phyloP scores from a whole-genome alignment of 2,888 invertebrate species.

The Azorinus chamasolen region DNA sequence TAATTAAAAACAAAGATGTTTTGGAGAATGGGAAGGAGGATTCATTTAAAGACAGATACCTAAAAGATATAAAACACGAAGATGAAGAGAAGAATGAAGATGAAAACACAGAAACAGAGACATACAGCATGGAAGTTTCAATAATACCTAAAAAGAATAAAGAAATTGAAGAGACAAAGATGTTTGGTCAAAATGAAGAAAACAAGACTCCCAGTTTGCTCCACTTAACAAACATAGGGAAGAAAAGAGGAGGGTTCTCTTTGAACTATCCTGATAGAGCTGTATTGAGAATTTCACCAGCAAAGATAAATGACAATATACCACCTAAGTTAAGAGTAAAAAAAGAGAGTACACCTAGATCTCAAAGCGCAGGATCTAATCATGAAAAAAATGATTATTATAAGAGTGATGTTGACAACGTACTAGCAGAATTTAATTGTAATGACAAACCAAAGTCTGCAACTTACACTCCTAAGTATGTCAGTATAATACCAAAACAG shows the following conservation, averaged over 20 bases:
- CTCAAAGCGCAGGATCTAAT: background rate
- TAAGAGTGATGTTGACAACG: no score
- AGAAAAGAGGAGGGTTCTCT: no score
- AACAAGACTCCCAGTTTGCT: background rate
- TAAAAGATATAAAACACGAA: background rate
- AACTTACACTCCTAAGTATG: no score
- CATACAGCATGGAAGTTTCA: slow-evolving; percentile 14
- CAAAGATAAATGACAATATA: slow-evolving; percentile 14
- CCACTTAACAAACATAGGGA: background rate
- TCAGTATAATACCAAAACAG: slow-evolving; percentile 10
- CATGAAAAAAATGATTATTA: no score
- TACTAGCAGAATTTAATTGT: no score
- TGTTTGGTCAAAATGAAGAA: background rate
- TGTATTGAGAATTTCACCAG: slow-evolving; percentile 5
- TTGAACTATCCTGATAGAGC: background rate
- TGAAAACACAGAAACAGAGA: background rate
- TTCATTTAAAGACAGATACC: background rate
- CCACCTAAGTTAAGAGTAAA: slow-evolving; percentile 9
- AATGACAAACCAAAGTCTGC: no score
- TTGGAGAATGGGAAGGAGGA: no score
- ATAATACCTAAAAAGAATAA: slow-evolving; percentile 11
- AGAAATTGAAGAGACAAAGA: background rate
- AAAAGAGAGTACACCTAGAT: background rate
- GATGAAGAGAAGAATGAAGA: background rate
- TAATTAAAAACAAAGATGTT: no score